Percentiles rank a stretch among this genome's conserved stretches.
These are phyloP conservation scores for Trileptium ribeirensis DNA, from an alignment of 2,888 invertebrate genomes.

Conservation along the genomic window DNA sequence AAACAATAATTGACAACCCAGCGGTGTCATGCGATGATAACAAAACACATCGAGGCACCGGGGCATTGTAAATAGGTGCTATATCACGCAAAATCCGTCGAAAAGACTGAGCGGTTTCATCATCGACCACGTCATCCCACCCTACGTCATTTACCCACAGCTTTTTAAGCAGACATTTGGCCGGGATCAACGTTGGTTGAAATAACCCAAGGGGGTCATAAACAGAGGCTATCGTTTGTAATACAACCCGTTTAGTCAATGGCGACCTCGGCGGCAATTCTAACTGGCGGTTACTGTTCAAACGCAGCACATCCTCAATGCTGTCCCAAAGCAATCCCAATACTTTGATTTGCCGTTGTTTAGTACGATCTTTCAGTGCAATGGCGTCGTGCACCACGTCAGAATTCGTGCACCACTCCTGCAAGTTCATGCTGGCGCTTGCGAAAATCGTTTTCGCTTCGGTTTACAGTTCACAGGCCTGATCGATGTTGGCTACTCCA, in stretches of 20 bases:
- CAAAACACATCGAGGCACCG: background rate
- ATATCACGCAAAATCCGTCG: background rate
- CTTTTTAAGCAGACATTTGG: too few relatives aligned
- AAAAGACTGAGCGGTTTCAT: background rate
- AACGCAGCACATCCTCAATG: slow-evolving; percentile 12
- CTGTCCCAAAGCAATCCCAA: slow-evolving; percentile 12
- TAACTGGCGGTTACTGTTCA: too few relatives aligned
- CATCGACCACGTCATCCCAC: too few relatives aligned
- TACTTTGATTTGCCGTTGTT: background rate
- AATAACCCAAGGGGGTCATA: too few relatives aligned
- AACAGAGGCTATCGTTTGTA: too few relatives aligned
- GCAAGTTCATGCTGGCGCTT: slow-evolving; percentile 13
- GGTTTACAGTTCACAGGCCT: slow-evolving; percentile 21
- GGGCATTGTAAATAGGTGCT: background rate
- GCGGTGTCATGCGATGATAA: background rate
- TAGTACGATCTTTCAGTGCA: background rate
- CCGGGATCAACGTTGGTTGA: too few relatives aligned
- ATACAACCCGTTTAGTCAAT: too few relatives aligned
- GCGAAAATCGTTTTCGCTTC: slow-evolving; percentile 28
- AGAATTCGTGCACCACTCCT: slow-evolving; percentile 19
- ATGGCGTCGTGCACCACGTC: background rate
- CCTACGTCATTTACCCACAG: too few relatives aligned
- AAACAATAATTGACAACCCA: slow-evolving; percentile 21
- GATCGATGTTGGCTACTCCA: background rate
- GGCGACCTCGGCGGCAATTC: too few relatives aligned